Base-by-base conservation (phyloP, 2,888 invertebrate species). In the Synergus itoensis region DNA sequence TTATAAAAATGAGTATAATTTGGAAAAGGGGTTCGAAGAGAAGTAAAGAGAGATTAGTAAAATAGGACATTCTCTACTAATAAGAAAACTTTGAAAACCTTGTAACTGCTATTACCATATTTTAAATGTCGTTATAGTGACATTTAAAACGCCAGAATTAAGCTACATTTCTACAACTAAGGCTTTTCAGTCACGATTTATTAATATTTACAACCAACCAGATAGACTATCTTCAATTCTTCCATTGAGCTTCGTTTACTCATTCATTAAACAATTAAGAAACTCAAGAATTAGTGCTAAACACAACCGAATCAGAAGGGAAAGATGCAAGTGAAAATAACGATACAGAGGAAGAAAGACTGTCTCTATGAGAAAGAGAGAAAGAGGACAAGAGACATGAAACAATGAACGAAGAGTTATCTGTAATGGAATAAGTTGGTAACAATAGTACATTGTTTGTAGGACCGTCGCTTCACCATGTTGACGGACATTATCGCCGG, bases 341-440 rank as follows among this genome's bases (percentile, higher is more conserved):
- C 41, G n/a, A 76, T 76, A 43, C 40, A 53, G 60, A 64, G 79
- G 82, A 78, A 82, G 80, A 80, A 79, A 83, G 80, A 81, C 64
- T 77, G 64, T 80, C 79, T 80, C 62, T 53, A 76, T 21, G 82
- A 65, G 81, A 81, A 77, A 83, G 78, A 81, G 81, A 83, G 85
- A 86, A 81, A 77, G 80, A 79, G 81, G 77, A 79, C 36, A 69
- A 69, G 60, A 75, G 79, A 80, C 69, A 81, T 82, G 85, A 82
- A 84, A 84, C 84, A 86, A 85, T 85, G 86, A 87, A 85, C 82
- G 84, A 80, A 85, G 89, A 90, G 91, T 92, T 92, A 92, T 92
- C 92, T 92, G 91, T 92, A 92, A 92, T 92, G 91, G 91, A 92
- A 92, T 92, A 92, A 92, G 92, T 92, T 92, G 91, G 91, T 89